Conservation (phyloP, 2,113 vertebrate species). For the Cheilinus undulatus region DNA sequence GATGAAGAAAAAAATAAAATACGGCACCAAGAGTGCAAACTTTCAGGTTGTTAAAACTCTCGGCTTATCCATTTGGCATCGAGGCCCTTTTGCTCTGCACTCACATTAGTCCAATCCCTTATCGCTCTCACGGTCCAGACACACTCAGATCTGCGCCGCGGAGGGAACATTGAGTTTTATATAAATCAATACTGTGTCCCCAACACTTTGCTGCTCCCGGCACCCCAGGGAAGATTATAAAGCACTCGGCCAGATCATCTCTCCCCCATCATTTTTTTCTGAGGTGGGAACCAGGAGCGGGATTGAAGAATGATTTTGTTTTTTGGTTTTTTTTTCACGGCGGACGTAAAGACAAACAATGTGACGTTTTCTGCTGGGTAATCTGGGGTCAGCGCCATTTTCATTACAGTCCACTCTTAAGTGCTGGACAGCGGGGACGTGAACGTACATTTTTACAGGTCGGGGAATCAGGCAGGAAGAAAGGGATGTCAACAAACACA, state of each 20-base stretch:
- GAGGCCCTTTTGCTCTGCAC: constrained; percentile 65
- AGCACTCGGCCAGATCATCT: constrained; percentile 65
- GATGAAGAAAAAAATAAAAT: constrained; percentile 37
- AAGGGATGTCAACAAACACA: background rate
- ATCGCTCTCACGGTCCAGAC: constrained; percentile 67
- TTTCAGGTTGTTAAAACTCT: constrained; percentile 71
- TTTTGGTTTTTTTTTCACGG: background rate
- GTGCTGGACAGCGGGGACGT: background rate
- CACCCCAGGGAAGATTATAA: constrained; percentile 72
- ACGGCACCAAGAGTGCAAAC: constrained; percentile 53
- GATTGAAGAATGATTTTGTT: constrained; percentile 41
- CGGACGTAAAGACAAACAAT: constrained; percentile 40
- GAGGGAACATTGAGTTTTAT: constrained; percentile 78
- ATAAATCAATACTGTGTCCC: constrained; percentile 80
- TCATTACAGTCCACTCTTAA: constrained; percentile 34
- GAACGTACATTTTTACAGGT: background rate
- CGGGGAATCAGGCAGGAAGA: background rate
- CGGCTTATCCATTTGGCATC: constrained; percentile 70
- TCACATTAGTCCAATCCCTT: constrained; percentile 75
- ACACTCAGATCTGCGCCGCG: constrained; percentile 68
- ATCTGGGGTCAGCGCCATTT: constrained; percentile 27
- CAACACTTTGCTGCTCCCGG: constrained; percentile 66
- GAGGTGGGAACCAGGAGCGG: constrained; percentile 50
- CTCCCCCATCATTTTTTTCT: constrained; percentile 65
- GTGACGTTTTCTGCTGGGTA: constrained; percentile 8